Conservation (phyloP, 2,113 vertebrate genomes). For the Rhipidura dahli region DNA sequence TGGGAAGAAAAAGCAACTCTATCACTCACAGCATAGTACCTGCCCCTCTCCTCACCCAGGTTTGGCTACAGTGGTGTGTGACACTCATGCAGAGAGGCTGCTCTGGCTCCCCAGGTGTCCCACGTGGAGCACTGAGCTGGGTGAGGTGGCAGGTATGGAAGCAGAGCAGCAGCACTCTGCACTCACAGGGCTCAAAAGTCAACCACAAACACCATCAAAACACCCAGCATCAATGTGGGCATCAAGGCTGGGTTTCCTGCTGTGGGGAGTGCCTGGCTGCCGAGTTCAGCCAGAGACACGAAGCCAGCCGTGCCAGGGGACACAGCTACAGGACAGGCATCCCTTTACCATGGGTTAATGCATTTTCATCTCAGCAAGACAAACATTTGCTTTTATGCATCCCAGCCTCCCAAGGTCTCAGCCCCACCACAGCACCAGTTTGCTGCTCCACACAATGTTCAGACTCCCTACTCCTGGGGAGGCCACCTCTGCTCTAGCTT, state of each 20-base stretch:
- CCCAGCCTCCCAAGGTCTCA: not conserved
- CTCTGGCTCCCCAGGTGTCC: not conserved
- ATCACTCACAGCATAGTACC: not conserved
- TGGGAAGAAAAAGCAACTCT: not conserved
- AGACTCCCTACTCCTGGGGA: not conserved
- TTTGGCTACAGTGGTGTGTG: fast-evolving
- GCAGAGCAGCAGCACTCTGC: not conserved
- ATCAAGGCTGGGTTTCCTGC: not conserved
- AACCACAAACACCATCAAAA: not conserved
- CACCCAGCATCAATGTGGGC: not conserved
- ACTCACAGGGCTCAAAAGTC: not conserved
- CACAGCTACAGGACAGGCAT: not conserved
- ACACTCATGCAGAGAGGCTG: fast-evolving
- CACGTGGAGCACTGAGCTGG: not conserved
- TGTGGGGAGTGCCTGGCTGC: not conserved
- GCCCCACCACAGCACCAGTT: not conserved
- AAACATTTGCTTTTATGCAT: not conserved
- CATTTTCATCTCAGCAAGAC: not conserved
- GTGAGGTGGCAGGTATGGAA: fast-evolving
- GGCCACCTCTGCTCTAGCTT: not conserved
- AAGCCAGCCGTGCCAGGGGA: fast-evolving
- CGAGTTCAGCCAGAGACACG: not conserved
- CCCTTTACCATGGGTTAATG: fast-evolving
- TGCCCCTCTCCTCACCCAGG: not conserved
- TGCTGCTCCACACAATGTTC: fast-evolving